Conservation (phyloP, 1,140 invertebrate genomes). For the Papilio polytes region DNA sequence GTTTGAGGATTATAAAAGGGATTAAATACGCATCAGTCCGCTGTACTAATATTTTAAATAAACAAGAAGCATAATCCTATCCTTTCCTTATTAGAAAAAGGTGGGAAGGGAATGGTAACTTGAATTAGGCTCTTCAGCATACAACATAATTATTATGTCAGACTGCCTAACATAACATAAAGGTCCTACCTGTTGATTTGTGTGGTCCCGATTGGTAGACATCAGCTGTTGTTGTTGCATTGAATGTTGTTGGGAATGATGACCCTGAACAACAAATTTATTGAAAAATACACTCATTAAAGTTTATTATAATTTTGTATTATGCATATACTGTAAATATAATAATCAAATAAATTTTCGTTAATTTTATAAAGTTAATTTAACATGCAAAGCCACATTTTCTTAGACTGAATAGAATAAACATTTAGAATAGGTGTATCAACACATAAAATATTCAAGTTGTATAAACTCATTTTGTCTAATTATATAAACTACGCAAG, state of each 20-base stretch:
- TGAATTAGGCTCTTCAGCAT: too few relatives aligned
- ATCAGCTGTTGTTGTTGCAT: conserved; percentile 79
- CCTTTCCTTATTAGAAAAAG: too few relatives aligned
- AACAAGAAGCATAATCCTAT: too few relatives aligned
- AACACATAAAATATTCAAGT: background rate
- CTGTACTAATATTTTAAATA: too few relatives aligned
- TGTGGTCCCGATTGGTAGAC: conserved; percentile 66
- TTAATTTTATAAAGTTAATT: background rate
- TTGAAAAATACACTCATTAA: conserved; percentile 15
- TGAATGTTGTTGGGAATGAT: conserved; percentile 73
- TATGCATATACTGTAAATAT: background rate
- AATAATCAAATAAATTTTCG: background rate
- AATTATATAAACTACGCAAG: background rate
- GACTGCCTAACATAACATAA: background rate
- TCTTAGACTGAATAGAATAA: background rate
- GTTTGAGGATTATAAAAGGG: too few relatives aligned
- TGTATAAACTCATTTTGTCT: background rate
- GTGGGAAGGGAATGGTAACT: too few relatives aligned
- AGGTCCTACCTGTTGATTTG: conserved; percentile 74
- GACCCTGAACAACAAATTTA: conserved; percentile 57
- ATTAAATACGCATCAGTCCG: too few relatives aligned
- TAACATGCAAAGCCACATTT: conserved; percentile 1
- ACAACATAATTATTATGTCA: conserved; percentile 35
- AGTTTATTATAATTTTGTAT: background rate
- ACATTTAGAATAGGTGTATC: background rate